These are phyloP conservation scores for Oostethus manadensis DNA, from an alignment of 2,113 vertebrate species.

Conservation along the genomic window DNA sequence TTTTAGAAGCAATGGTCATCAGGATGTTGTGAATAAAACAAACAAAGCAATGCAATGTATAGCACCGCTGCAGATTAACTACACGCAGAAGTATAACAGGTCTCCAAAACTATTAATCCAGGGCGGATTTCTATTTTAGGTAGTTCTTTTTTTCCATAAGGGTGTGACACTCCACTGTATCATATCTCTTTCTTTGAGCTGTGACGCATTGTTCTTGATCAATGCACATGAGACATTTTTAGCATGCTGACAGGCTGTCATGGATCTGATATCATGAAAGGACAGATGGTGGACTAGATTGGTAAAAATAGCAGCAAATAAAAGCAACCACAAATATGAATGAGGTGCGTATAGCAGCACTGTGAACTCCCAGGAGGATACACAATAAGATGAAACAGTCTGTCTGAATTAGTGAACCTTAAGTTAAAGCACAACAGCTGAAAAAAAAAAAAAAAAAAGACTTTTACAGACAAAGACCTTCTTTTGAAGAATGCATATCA, in stretches of 20 bases:
- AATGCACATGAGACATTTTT: conserved; percentile 7
- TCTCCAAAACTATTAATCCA: conserved; percentile 9
- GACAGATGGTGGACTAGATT: conserved; percentile 33
- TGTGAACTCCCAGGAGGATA: conserved; percentile 49
- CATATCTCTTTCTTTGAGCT: conserved; percentile 32
- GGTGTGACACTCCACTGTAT: conserved; percentile 29
- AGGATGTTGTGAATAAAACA: too few species aligned
- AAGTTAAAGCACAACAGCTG: conserved; percentile 41
- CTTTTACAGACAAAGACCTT: neutral
- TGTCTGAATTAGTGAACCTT: conserved; percentile 14
- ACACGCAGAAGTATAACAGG: conserved; percentile 3
- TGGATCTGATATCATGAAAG: conserved; percentile 39
- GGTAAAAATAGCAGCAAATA: conserved; percentile 59
- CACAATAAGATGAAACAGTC: conserved; percentile 21
- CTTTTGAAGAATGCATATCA: conserved; percentile 3
- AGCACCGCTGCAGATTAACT: neutral
- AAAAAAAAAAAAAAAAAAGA: too few species aligned
- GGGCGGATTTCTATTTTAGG: conserved; percentile 32
- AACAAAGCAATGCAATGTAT: neutral
- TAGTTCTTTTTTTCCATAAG: neutral
- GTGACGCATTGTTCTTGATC: conserved; percentile 37
- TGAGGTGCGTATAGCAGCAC: conserved; percentile 38
- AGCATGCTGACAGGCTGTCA: conserved; percentile 47
- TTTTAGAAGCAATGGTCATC: too few species aligned
- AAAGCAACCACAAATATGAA: conserved; percentile 55